Evolutionary conservation across 1,140 invertebrate genomes (phyloP), one percentile per base, ranked within the genome.

Genomic region (Calliopsis andreniformis): DNA sequence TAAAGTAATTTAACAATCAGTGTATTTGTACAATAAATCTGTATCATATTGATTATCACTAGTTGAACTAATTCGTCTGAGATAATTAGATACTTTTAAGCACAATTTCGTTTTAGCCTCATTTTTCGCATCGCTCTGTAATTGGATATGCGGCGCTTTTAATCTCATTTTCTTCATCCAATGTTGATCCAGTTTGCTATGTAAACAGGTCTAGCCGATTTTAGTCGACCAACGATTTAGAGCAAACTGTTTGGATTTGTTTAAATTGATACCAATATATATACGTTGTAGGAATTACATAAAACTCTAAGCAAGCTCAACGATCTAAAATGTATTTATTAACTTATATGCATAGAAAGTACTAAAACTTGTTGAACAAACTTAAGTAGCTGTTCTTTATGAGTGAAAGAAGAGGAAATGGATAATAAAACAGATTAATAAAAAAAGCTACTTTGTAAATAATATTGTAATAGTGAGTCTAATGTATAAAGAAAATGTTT

Each of bases 91-190:
- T 28, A 49, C 3, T 35, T 10, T 0, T 5, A 20, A 51, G 42
- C 32, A 53, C 30, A 30, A 43, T 32, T 72, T 62, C 47, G 25
- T 72, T 18, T n/a, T 61, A 64, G 25, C 70, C 70, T 42, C 35
- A 8, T 72, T 72, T 59, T 35, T 3, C 4, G 0, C n/a, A 18
- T 12, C 23, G 16, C 5, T 20, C 0, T 12, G 32, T 72, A 72
- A 72, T 72, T 63, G 69, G n/a, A 72, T 63, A 20, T 20, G 30
- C 18, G 30, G 32, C 42, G 3, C 45, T 53, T 51, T 51, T 53
- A 72, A 72, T 55, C 35, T 64, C 2, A 72, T 72, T 72, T 64
- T 53, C 59, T 23, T 10, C 4, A 39, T 39, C 3, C 35, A 39
- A 39, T 39, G 0, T 32, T 3, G 47, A 64, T 72, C 61, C 47